phyloP scores from a whole-genome alignment of 2,888 invertebrate species.

The Ceramica pisi region DNA sequence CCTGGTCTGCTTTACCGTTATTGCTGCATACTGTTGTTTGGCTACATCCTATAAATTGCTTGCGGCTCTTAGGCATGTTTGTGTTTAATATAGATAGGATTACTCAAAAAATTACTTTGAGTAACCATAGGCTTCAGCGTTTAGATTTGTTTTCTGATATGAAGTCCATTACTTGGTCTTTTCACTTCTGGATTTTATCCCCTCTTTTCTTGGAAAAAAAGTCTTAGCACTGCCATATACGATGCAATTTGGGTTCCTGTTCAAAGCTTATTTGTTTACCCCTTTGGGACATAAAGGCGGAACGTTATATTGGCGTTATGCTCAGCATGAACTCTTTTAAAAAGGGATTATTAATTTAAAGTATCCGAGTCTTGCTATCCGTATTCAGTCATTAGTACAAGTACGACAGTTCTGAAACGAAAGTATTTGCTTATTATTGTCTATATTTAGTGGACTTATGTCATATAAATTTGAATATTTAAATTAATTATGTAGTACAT shows the following conservation, averaged over 20 bases:
- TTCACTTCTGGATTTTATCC: background rate
- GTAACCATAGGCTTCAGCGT: background rate
- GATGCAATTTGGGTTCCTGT: no score
- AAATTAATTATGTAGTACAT: background rate
- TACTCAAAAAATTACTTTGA: background rate
- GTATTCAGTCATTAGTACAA: slow-evolving; percentile 16
- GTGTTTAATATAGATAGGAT: background rate
- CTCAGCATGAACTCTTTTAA: slow-evolving; percentile 16
- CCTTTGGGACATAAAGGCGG: no score
- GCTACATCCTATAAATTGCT: background rate
- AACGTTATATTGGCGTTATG: background rate
- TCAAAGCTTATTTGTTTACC: background rate
- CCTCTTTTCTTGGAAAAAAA: background rate
- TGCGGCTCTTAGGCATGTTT: slow-evolving; percentile 43
- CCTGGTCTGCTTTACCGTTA: slow-evolving; percentile 1
- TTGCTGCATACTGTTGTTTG: background rate
- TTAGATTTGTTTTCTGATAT: background rate
- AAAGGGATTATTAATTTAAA: background rate
- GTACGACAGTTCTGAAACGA: slow-evolving; percentile 27
- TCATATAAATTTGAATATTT: background rate
- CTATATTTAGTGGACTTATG: background rate
- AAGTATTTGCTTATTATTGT: background rate
- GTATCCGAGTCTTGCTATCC: slow-evolving; percentile 19
- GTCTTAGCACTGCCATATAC: background rate
- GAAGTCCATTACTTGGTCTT: slow-evolving; percentile 7